These are phyloP conservation scores for Darwinula stevensoni DNA, from an alignment of 2,888 invertebrate species.

Conservation along the genomic window DNA sequence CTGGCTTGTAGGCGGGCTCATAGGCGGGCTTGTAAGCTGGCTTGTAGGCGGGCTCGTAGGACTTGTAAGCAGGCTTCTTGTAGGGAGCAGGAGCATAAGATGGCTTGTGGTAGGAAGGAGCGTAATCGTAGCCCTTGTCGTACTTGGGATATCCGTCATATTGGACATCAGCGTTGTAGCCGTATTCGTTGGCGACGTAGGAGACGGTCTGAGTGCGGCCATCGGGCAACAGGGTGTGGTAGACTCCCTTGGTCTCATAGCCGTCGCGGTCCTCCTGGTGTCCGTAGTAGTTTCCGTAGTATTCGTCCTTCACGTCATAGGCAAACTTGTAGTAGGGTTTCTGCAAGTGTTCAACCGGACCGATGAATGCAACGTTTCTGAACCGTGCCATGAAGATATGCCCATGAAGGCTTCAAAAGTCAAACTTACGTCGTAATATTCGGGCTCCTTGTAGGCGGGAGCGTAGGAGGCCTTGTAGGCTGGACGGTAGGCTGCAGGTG, in stretches of 20 bases:
- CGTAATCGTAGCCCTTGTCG: too few species aligned
- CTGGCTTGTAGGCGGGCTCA: neutral
- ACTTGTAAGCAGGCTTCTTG: neutral
- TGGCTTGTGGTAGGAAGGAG: neutral
- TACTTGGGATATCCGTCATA: neutral
- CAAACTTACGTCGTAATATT: neutral
- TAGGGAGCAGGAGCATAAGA: conserved; percentile 1
- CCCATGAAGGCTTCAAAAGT: too few species aligned
- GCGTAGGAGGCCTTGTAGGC: neutral
- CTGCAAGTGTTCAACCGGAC: too few species aligned
- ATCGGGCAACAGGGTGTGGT: neutral
- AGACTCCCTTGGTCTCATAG: neutral
- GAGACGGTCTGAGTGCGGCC: neutral
- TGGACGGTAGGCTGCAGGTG: neutral
- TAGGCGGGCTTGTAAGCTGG: conserved; percentile 2
- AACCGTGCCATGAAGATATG: too few species aligned
- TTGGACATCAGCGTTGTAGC: neutral
- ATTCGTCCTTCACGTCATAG: neutral
- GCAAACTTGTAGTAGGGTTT: neutral
- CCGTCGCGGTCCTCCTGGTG: neutral
- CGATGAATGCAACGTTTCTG: too few species aligned
- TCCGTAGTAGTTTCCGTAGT: neutral
- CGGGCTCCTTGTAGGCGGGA: neutral
- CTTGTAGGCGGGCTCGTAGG: conserved; percentile 2
- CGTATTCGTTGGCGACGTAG: neutral